Conservation (phyloP, 2,888 invertebrate species). For the Rotaria sp. region DNA sequence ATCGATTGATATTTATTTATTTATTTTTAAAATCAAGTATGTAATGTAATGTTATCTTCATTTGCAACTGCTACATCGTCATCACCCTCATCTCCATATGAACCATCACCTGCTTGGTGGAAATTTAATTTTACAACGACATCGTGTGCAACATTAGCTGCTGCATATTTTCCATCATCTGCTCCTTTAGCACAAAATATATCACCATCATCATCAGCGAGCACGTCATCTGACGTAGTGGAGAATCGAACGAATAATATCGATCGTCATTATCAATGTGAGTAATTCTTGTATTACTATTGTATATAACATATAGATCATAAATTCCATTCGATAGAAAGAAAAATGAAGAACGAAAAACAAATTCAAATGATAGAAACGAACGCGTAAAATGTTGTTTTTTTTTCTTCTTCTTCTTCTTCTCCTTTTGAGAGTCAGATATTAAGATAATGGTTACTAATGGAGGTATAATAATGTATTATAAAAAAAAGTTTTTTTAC, state of each 20-base stretch:
- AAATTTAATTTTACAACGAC: background rate
- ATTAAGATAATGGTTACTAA: background rate
- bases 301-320: background rate
- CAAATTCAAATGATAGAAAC: background rate
- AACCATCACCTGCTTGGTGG: background rate
- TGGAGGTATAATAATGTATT: background rate
- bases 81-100: background rate
- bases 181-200: background rate
- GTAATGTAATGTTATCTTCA: background rate
- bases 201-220: background rate
- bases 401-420: background rate
- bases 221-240: background rate
- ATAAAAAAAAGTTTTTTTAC: background rate
- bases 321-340: background rate
- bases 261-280: conserved; percentile 7
- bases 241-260: background rate
- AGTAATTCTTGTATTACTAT: background rate
- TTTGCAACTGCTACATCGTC: background rate
- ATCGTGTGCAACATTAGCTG: background rate
- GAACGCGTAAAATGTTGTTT: background rate
- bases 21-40: background rate
- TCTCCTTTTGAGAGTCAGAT: background rate
- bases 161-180: background rate
- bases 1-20: background rate
- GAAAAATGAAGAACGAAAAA: background rate